Evolutionary conservation across 1,140 invertebrate genomes (phyloP).

Genomic region (Pachyrhynchus sulphureomaculatus): DNA sequence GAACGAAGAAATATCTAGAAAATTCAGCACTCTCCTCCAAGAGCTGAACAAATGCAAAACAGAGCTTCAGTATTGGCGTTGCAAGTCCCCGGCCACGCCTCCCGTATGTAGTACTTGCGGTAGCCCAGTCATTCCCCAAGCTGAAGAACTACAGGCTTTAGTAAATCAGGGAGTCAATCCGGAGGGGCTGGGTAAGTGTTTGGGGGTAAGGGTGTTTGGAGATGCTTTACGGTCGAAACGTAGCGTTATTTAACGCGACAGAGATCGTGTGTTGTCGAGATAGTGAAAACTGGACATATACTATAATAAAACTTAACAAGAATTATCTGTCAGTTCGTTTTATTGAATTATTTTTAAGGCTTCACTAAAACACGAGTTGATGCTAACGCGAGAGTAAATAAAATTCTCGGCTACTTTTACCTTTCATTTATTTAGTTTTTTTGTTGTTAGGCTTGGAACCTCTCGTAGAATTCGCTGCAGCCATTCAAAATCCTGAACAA

Average conservation of each 20-base stretch:
- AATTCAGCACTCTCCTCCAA: slow-evolving; percentile 84
- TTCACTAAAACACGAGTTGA: too few species aligned
- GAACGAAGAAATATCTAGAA: slow-evolving; percentile 82
- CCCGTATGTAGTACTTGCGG: slow-evolving; percentile 61
- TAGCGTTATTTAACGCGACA: too few species aligned
- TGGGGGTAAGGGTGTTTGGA: too few species aligned
- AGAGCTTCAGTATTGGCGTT: slow-evolving; percentile 85
- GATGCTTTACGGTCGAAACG: neutral
- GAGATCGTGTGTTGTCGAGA: too few species aligned
- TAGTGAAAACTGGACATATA: too few species aligned
- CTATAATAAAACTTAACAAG: too few species aligned
- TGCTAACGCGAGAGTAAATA: too few species aligned
- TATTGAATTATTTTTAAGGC: too few species aligned
- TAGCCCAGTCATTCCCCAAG: slow-evolving; percentile 56
- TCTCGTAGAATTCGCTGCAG: neutral
- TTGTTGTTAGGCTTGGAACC: slow-evolving; percentile 8
- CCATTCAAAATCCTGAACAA: slow-evolving; percentile 4
- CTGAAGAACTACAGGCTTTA: slow-evolving; percentile 61
- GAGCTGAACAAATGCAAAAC: slow-evolving; percentile 89
- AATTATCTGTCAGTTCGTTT: too few species aligned
- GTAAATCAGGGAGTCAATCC: slow-evolving; percentile 63
- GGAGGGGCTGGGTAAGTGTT: slow-evolving; percentile 52
- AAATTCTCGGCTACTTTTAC: too few species aligned
- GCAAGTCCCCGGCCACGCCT: slow-evolving; percentile 74
- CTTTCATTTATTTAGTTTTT: neutral